These are phyloP conservation scores for Amblyornis subalaris DNA, from an alignment of 2,113 vertebrate genomes.

Conservation along the genomic window DNA sequence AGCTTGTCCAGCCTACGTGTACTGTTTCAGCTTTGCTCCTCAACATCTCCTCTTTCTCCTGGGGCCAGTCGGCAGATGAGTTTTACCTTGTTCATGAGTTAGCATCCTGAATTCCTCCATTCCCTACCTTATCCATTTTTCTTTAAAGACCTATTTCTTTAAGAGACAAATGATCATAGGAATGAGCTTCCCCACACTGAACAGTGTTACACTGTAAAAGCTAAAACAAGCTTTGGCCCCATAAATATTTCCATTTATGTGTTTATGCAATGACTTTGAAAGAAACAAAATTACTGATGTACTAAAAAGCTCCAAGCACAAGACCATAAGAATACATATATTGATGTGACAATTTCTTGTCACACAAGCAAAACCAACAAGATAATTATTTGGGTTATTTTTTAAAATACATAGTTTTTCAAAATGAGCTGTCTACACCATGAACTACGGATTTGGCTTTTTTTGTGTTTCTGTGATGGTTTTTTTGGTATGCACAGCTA, in stretches of 20 bases:
- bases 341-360: background rate
- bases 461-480: background rate
- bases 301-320: background rate
- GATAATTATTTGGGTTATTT: background rate
- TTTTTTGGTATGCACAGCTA: background rate
- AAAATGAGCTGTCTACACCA: background rate
- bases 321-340: background rate
- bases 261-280: background rate
- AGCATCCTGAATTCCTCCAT: background rate
- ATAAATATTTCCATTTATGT: background rate
- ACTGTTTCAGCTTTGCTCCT: background rate
- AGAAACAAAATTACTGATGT: background rate
- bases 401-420: background rate
- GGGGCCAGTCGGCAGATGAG: background rate
- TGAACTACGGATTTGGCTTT: background rate
- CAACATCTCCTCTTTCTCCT: background rate
- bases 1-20: background rate
- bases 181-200: background rate
- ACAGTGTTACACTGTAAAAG: background rate
- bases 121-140: background rate
- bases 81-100: background rate
- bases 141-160: background rate
- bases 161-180: background rate
- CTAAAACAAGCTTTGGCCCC: background rate
- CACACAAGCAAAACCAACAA: background rate